A percentile compares a stretch with the other conserved stretches of the same genome.
phyloP scores from a whole-genome alignment of 2,888 invertebrate genomes.

The Urechis unicinctus region DNA sequence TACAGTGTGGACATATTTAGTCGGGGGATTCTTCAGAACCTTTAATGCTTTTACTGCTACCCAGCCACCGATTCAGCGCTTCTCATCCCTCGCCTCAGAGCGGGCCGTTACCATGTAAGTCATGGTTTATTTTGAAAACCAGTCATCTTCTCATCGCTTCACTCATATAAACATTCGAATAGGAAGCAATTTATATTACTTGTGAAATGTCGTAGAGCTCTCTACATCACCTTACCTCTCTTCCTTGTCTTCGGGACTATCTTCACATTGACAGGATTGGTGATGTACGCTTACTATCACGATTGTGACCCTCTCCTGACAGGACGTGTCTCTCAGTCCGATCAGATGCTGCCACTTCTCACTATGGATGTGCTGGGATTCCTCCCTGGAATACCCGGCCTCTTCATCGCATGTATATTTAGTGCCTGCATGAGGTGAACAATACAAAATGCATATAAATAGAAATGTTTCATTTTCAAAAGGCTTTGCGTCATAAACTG shows the following conservation, averaged over 20 bases:
- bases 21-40: constrained; percentile 89
- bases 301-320: constrained; percentile 69
- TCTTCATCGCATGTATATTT: constrained; percentile 91
- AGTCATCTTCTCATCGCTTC: too few relatives aligned
- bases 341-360: constrained; percentile 81
- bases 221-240: constrained; percentile 69
- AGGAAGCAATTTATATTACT: too few relatives aligned
- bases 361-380: constrained; percentile 76
- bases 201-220: constrained; percentile 62
- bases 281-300: constrained; percentile 74
- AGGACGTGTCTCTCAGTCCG: constrained; percentile 9
- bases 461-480: not conserved
- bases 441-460: too few relatives aligned
- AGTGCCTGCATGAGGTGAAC: constrained; percentile 84
- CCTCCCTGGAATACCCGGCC: constrained; percentile 73
- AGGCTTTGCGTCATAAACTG: not conserved
- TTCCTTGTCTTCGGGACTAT: constrained; percentile 74
- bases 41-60: constrained; percentile 84
- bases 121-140: too few relatives aligned
- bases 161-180: too few relatives aligned
- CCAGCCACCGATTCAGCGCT: constrained; percentile 83
- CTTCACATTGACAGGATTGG: constrained; percentile 80
- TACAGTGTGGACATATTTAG: constrained; percentile 73
- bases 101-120: not conserved
- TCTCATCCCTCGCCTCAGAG: not conserved